A percentile compares a stretch with the other conserved stretches of the same genome.
phyloP scores from a whole-genome alignment of 2,888 invertebrate genomes.

The Acronicta alni region DNA sequence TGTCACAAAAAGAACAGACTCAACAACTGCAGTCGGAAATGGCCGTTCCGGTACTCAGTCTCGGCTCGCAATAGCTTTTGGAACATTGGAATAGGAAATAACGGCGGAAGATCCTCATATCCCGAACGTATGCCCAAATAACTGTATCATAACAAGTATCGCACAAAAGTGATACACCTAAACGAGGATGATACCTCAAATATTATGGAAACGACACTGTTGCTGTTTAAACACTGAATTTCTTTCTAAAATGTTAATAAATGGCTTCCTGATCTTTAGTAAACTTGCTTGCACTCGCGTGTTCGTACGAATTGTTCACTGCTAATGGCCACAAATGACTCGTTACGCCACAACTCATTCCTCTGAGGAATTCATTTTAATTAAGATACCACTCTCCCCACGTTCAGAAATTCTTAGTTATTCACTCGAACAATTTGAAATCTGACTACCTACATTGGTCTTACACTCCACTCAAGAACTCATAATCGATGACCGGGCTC shows the following conservation, averaged over 20 bases:
- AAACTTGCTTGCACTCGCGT: constrained; percentile 43
- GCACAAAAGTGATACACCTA: constrained; percentile 16
- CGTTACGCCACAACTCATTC: constrained; percentile 59
- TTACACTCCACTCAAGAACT: too few species aligned
- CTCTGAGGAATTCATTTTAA: constrained; percentile 68
- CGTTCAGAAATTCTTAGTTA: constrained; percentile 49
- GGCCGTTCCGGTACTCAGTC: background rate
- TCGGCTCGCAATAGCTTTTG: constrained; percentile 1
- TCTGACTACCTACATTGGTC: background rate
- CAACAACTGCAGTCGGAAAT: constrained; percentile 26
- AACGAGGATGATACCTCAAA: constrained; percentile 9
- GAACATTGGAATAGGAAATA: constrained; percentile 14
- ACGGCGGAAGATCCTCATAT: constrained; percentile 24
- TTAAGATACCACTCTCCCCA: constrained; percentile 62
- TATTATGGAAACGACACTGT: constrained; percentile 22
- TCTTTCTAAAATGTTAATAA: constrained; percentile 44
- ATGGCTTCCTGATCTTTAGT: constrained; percentile 46
- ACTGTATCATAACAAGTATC: background rate
- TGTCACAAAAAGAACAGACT: constrained; percentile 14
- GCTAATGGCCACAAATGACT: constrained; percentile 63
- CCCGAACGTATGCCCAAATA: constrained; percentile 23
- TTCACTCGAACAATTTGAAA: constrained; percentile 22
- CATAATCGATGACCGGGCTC: too few species aligned
- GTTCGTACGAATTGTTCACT: constrained; percentile 51
- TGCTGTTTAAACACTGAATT: constrained; percentile 23